Evolutionary conservation across 2,888 invertebrate genomes (phyloP).

Genomic region (Orthonychiurus folsomi): DNA sequence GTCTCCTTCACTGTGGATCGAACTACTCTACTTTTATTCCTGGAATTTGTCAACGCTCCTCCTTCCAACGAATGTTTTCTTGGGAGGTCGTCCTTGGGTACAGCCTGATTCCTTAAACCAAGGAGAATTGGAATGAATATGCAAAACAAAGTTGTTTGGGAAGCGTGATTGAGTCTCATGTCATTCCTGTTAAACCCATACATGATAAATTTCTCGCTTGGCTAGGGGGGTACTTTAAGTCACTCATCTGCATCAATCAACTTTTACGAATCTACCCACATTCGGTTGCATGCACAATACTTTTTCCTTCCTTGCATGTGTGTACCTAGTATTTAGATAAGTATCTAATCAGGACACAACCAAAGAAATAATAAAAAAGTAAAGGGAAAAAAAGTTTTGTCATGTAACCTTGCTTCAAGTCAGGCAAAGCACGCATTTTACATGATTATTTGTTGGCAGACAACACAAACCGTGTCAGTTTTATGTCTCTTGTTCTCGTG

Average conservation of each 20-base stretch:
- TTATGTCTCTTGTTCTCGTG: neutral
- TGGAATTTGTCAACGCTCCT: neutral
- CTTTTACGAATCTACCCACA: no score
- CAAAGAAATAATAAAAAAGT: neutral
- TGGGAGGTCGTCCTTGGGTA: no score
- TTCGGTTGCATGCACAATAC: no score
- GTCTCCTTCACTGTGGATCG: neutral
- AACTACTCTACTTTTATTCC: neutral
- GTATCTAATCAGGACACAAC: neutral
- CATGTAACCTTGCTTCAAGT: no score
- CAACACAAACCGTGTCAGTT: neutral
- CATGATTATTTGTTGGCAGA: neutral
- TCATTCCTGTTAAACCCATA: neutral
- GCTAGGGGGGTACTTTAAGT: neutral
- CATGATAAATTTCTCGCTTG: neutral
- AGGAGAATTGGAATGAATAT: no score
- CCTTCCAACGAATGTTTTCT: neutral
- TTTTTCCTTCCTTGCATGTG: no score
- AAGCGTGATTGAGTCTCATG: neutral
- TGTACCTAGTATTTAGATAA: neutral
- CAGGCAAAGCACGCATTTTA: no score
- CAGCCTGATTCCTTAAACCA: no score
- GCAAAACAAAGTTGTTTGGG: neutral
- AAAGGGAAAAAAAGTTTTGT: no score
- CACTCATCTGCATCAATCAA: neutral